phyloP scores from a whole-genome alignment of 2,888 invertebrate species.

The Xanthorhoe spadicearia region DNA sequence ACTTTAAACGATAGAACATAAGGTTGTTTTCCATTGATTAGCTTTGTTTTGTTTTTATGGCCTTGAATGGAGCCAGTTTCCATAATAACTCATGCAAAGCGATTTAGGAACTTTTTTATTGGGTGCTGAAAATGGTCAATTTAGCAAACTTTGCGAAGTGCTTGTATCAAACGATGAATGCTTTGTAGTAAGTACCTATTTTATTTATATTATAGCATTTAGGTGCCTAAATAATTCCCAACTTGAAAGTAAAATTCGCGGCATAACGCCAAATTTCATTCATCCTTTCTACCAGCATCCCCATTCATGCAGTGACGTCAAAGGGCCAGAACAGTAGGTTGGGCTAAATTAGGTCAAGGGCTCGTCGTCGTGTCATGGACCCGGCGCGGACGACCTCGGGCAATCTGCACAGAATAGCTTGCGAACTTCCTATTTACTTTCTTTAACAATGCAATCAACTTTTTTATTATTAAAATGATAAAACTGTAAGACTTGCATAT shows the following conservation, averaged over 20 bases:
- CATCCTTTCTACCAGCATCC: conserved; percentile 20
- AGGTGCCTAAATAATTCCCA: too few species aligned
- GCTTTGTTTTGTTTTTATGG: conserved; percentile 27
- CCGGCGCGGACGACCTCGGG: conserved; percentile 2
- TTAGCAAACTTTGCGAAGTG: conserved; percentile 5
- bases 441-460: background rate
- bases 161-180: background rate
- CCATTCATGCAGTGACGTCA: conserved; percentile 29
- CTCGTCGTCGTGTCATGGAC: conserved; percentile 20
- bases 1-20: background rate
- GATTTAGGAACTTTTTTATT: conserved; percentile 35
- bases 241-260: background rate
- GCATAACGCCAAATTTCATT: conserved; percentile 17
- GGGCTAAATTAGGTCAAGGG: conserved; percentile 26
- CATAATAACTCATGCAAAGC: conserved; percentile 39
- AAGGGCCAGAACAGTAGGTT: conserved; percentile 4
- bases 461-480: too few species aligned
- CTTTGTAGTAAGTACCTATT: background rate
- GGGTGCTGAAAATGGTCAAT: conserved; percentile 28
- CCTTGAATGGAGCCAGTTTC: conserved; percentile 43
- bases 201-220: background rate
- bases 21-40: conserved; percentile 8
- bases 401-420: background rate
- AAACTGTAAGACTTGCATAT: too few species aligned
- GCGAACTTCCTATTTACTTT: background rate